Percentiles rank a stretch among this genome's conserved stretches.
phyloP scores from a whole-genome alignment of 2,888 invertebrate species.

The Deilephila porcellus region DNA sequence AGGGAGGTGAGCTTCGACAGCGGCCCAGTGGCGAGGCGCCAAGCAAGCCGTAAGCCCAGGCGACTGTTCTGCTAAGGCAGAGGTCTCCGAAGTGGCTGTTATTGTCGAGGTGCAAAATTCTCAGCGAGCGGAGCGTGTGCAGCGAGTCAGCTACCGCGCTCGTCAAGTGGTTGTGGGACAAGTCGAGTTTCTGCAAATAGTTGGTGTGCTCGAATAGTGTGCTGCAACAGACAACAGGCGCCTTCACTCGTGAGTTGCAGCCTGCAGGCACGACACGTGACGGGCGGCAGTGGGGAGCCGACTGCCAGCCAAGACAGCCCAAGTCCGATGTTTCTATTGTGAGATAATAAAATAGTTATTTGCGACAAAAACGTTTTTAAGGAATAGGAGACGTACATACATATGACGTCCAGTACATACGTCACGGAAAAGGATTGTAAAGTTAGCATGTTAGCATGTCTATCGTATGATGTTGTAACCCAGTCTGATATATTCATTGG shows the following conservation, averaged over 20 bases:
- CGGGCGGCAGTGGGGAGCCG: too few relatives aligned
- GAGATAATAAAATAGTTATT: too few relatives aligned
- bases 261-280: not conserved
- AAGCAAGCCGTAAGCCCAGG: constrained; percentile 32
- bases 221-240: not conserved
- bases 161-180: constrained; percentile 11
- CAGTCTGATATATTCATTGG: too few relatives aligned
- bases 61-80: constrained; percentile 38
- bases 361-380: too few relatives aligned
- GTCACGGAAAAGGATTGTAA: too few relatives aligned
- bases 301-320: too few relatives aligned
- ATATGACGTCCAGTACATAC: too few relatives aligned
- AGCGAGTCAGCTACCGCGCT: not conserved
- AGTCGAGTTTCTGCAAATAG: not conserved
- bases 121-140: not conserved
- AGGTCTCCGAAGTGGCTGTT: constrained; percentile 48
- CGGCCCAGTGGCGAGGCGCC: constrained; percentile 29
- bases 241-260: not conserved
- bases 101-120: constrained; percentile 39
- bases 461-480: too few relatives aligned
- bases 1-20: constrained; percentile 30
- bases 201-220: not conserved
- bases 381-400: too few relatives aligned
- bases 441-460: too few relatives aligned
- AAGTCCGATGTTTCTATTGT: too few relatives aligned